Conservation (phyloP, 2,888 invertebrate species). For the Lycaena phlaeas region DNA sequence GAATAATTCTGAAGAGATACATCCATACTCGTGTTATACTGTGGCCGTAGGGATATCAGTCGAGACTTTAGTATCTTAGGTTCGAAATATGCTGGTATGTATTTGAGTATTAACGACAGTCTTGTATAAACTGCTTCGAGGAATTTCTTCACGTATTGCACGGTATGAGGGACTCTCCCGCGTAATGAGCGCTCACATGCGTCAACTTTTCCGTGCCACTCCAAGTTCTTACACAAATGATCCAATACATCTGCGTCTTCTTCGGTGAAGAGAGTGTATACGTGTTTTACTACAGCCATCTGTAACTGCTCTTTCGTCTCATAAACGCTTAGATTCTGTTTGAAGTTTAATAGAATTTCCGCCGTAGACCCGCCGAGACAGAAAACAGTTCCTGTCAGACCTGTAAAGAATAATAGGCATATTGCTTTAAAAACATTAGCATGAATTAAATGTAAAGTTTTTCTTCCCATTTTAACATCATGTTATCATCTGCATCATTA, state of each 20-base stretch:
- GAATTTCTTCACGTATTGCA: slow-evolving; percentile 34
- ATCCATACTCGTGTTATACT: slow-evolving; percentile 22
- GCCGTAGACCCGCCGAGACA: slow-evolving; percentile 36
- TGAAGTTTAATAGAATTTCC: slow-evolving; percentile 27
- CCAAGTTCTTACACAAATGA: slow-evolving; percentile 21
- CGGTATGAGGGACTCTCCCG: slow-evolving; percentile 35
- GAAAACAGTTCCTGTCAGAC: slow-evolving; percentile 38
- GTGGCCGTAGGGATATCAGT: slow-evolving; percentile 26
- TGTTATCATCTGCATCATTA: too few relatives aligned
- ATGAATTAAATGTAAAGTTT: too few relatives aligned
- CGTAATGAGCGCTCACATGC: slow-evolving; percentile 27
- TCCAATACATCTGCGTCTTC: slow-evolving; percentile 18
- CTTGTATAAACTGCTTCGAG: slow-evolving; percentile 31
- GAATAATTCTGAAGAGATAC: slow-evolving; percentile 28
- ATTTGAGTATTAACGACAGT: slow-evolving; percentile 21
- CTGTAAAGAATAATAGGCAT: too few relatives aligned
- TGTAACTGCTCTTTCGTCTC: slow-evolving; percentile 32
- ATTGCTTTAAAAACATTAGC: too few relatives aligned
- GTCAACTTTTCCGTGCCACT: slow-evolving; percentile 15
- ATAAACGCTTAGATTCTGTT: slow-evolving; percentile 25
- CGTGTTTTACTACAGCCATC: slow-evolving; percentile 24
- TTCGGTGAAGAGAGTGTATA: slow-evolving; percentile 24
- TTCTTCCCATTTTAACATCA: too few relatives aligned
- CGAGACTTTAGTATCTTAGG: slow-evolving; percentile 26
- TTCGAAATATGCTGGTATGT: slow-evolving; percentile 15